These are phyloP conservation scores for Metridium senile DNA, from an alignment of 92 coral and sea anemone genomes.

Conservation along the genomic window DNA sequence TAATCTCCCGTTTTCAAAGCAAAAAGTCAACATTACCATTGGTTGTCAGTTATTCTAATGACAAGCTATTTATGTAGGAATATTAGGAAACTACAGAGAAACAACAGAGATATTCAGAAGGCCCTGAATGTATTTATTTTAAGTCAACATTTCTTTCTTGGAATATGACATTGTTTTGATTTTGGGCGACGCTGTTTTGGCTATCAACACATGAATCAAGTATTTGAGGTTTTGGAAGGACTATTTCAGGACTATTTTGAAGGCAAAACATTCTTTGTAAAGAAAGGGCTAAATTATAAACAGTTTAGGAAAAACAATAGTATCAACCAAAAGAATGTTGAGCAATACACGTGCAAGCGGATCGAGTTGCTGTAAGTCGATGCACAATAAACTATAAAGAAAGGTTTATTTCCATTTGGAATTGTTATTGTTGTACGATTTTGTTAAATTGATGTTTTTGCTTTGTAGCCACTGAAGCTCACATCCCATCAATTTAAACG, in stretches of 20 bases:
- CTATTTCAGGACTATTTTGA: not conserved
- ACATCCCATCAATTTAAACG: too few species aligned
- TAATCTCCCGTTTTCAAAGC: constrained; percentile 5
- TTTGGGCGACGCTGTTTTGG: not conserved
- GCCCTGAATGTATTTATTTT: not conserved
- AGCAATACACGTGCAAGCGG: not conserved
- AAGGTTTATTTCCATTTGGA: too few species aligned
- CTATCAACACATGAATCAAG: not conserved
- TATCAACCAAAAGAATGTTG: not conserved
- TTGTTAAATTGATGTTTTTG: too few species aligned
- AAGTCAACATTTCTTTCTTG: not conserved
- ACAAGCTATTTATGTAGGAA: not conserved
- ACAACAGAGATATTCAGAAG: not conserved
- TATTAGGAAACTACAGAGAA: not conserved
- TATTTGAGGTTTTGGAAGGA: not conserved
- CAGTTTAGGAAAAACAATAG: not conserved
- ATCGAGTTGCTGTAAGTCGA: too few species aligned
- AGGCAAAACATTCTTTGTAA: constrained; percentile 3
- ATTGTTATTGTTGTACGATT: too few species aligned
- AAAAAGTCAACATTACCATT: constrained; percentile 1
- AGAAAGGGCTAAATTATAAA: not conserved
- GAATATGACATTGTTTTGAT: not conserved
- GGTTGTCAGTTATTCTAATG: constrained; percentile 4
- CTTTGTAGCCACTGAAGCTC: too few species aligned
- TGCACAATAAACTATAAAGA: not conserved